Base-by-base conservation (phyloP, 92 coral and sea anemone genomes). In the Epizoanthus rinbou region DNA sequence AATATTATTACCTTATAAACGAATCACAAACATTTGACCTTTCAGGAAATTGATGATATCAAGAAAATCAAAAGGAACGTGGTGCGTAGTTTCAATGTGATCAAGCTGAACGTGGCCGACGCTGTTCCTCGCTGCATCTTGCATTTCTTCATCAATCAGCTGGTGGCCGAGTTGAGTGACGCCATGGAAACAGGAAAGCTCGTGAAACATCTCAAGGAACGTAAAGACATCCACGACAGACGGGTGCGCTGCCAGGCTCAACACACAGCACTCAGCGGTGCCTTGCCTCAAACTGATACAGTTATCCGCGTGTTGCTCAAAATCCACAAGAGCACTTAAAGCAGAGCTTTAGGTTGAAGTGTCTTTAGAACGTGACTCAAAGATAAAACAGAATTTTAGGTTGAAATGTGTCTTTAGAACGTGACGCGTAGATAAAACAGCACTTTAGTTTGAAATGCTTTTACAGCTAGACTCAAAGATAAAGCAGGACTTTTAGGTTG, bases 61-160 rank as follows among this genome's bases (percentile, higher is more conserved):
- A 85, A 75, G 86, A 92, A 73, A 24, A 58, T 79, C 23, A 92
- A 89, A 82, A 85, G 63, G 88, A 92, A 92, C 25, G 91, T 92
- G 6, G 91, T 89, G 10, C 89, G 93, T 4, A 85, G 91, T 63
- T 89, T 92, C 85, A 92, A 92, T 82, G 84, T 74, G 63, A 59
- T 89, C 64, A 92, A 92, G 73, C 89, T 92, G 69, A 92, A 89
- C 86, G 87, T 89, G 76, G 86, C 86, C 53, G 91, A 89, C 71
- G 86, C 95, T 4, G 91, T 92, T 14, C 95, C 95, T 2, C 93
- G 95, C 85, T 92, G 95, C 70, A 87, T 92, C 66, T 80, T 80
- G 22, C 93, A 92, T 80, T 92, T 92, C 85, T 89, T 92, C 74
- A 66, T 92, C 73, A 73, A 86, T 6, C 88, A 92, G 68, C 78